Base-by-base conservation (phyloP, 2,113 vertebrate genomes). In the Pituophis catenifer region DNA sequence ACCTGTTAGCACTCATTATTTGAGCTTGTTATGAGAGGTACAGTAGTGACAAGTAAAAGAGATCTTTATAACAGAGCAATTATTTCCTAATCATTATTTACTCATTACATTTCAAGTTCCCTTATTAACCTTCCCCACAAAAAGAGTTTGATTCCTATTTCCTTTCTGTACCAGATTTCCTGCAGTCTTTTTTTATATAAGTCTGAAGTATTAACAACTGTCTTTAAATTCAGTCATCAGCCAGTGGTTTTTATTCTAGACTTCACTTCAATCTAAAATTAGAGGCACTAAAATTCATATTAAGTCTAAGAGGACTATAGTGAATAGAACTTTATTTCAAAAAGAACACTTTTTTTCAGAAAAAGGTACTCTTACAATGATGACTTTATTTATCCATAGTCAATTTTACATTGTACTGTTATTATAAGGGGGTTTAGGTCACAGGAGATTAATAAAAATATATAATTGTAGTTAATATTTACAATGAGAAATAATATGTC, bases 161-260 rank as follows among this genome's bases (percentile, higher is more conserved):
- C 94, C 97, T 98, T 97, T 97, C 95, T 97, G 96, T 98, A 97
- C 98, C 97, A 98, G 98, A 98, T 98, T 98, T 98, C 98, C 98
- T 98, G 98, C 97, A 98, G 98, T 98, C 98, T 98, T 98, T 99
- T 48, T 99, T 99, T 99, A 99, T 99, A 98, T 98, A 98, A 98
- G 98, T 98, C 98, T 98, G 98, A 98, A 98, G 98, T 98, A 98
- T 99, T 99, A 98, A 98, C 98, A 98, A 98, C 98, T 98, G 98
- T 99, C 98, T 99, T 98, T 99, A 99, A 99, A 99, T 99, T 98
- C 98, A 99, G 98, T 98, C 98, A 99, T 99, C 98, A 98, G 98
- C 98, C 95, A 88, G 98, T 98, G 96, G 98, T 96, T 98, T 98
- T 99, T 98, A 98, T 98, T 98, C 98, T 97, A 97, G 98, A 98